Base-by-base conservation (phyloP, 2,113 vertebrate species). In the Podocnemis expansa region DNA sequence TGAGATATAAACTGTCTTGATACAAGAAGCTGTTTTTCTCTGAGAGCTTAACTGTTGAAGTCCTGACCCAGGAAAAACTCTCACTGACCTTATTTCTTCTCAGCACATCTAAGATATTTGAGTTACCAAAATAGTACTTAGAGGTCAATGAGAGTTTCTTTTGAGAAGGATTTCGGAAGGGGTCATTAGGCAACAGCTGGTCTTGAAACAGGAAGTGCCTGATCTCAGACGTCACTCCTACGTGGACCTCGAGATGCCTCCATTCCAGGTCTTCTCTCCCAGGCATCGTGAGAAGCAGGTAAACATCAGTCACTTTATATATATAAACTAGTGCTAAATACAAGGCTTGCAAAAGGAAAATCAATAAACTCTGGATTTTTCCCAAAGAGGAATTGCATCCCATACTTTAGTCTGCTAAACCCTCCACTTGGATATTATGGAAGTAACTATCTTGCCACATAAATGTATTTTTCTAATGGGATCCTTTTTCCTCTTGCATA, bases 1-100 rank as follows among this genome's bases (percentile, higher is more conserved):
- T 85, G 84, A 95, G 83, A 93, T 83, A 80, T 9, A 60, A 95
- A 76, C 92, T 92, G 85, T 89, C 95, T 91, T 91, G 83, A 89
- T 51, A 89, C 38, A 60, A 49, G 14, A 93, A 45, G 12, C 55
- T 75, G 3, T 52, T 92, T 93, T 93, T 82, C 80, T 82, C 75
- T 89, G 82, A 67, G 94, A 96, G 76, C 70, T 85, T 63, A 88
- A 89, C 87, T 94, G 94, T 78, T 92, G 78, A 67, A 60, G n/a
- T 17, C 88, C 92, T 47, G 89, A 29, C 54, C 79, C 2, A 79
- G 55, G 2, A 1, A 25, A 60, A 43, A 1, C 56, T 73, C 13
- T 25, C 84, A 49, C 58, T 47, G 31, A 6, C 78, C 79, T 47
- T 4, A 6, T 22, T 67, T 75, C 34, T 89, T 76, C 2, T 25